A percentile compares a stretch with the other conserved stretches of the same genome.
phyloP scores from a whole-genome alignment of 2,113 vertebrate species.

The Eonycteris spelaea region DNA sequence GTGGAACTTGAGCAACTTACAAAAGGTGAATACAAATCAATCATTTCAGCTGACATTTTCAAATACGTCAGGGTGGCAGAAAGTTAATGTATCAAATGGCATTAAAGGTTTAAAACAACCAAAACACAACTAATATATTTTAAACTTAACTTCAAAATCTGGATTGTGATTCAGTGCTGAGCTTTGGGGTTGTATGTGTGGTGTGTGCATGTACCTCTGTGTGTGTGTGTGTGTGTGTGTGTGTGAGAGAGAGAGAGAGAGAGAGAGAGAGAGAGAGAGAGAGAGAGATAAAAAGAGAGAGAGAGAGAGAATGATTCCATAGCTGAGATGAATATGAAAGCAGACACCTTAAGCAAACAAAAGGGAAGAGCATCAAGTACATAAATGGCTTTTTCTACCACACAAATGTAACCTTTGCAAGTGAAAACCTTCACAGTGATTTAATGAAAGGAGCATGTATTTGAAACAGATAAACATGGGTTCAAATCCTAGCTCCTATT shows the following conservation, averaged over 20 bases:
- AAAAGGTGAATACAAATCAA: constrained; percentile 42
- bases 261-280: too few species aligned
- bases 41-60: constrained; percentile 65
- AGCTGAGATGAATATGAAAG: neutral
- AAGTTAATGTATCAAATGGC: constrained; percentile 56
- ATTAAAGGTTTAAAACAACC: constrained; percentile 58
- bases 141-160: constrained; percentile 41
- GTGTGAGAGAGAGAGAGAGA: too few species aligned
- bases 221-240: neutral
- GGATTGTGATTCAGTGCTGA: neutral
- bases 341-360: neutral
- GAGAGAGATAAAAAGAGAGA: too few species aligned
- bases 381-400: neutral
- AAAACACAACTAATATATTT: constrained; percentile 10
- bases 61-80: constrained; percentile 30
- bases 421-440: neutral
- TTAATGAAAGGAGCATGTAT: neutral
- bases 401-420: neutral
- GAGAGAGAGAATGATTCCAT: neutral
- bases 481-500: neutral
- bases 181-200: neutral
- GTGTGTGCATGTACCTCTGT: neutral
- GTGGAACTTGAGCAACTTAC: constrained; percentile 6
- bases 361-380: neutral
- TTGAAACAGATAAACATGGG: neutral